Base-by-base conservation (phyloP, 2,113 vertebrate genomes). In the Macrotus californicus region DNA sequence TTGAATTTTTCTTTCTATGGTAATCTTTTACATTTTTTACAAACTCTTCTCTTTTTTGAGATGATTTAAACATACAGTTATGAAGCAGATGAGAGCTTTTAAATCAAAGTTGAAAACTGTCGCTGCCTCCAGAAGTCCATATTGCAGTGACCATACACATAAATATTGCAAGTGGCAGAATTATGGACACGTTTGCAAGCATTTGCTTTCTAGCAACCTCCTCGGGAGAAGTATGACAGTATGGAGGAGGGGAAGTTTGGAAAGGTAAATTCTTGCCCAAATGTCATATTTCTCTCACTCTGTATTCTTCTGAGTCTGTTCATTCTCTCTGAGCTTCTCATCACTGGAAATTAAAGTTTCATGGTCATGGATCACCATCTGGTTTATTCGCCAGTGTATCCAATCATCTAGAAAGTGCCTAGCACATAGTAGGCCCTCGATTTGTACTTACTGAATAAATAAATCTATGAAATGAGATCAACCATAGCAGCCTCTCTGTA, bases 31-130 rank as follows among this genome's bases (percentile, higher is more conserved):
- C 43, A 70, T 96, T 94, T 93, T 90, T 75, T 36, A 94, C 54
- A 97, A 67, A 73, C 39, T 82, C n/a, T 89, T 72, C 46, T 79
- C 48, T 86, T 76, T 95, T 94, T 87, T 88, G 43, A 93, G 73
- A 75, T 95, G 89, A 96, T 87, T 95, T 94, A 94, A 86, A 43
- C 73, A 85, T 92, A 80, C 19, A 16, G 31, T 93, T 95, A 79
- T 88, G 73, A 96, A 96, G 67, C 29, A 95, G 77, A 92, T 91
- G 54, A 56, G 43, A 81, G 84, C 87, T 85, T 95, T 94, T 83
- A 94, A 95, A 94, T 95, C 77, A 87, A 82, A 93, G n/a, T 59
- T 83, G 26, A 86, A 97, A 96, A 89, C n/a, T 64, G 72, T 56
- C 48, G 94, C 21, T 93, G 50, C 41, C 52, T 41, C 67, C 77